Evolutionary conservation across 2,888 invertebrate genomes (phyloP), one percentile per base, ranked within the genome.

Genomic region (Agrotis ipsilon): DNA sequence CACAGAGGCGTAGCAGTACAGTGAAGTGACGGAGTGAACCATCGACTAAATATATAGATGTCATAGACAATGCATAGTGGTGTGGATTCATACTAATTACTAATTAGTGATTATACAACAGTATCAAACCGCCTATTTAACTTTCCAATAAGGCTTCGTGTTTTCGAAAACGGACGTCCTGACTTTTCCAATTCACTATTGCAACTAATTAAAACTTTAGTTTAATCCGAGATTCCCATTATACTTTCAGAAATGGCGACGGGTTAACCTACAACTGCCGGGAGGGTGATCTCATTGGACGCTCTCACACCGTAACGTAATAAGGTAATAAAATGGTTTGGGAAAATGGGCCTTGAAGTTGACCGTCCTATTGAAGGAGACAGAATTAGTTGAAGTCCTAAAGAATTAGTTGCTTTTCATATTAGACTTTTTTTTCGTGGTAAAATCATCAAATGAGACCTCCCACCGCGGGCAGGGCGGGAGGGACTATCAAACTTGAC

Each of bases 201-300:
- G 93, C 92, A 94, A 95, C 94, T 95, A 95, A 95, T 95, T 95
- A 95, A 94, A 95, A 95, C 95, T 95, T 94, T 93, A 92, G 91
- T 93, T 93, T 91, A 94, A 94, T 93, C 92, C 92, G 92, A 92
- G 93, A 92, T 92, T 92, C 92, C 92, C 93, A 94, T 95, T 95
- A 94, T 94, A 93, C 93, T 94, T 94, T 92, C 91, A 92, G 92
- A 92, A 94, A 94, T 90, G 90, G 90, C 89, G 88, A 88, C 88
- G 88, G 91, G 90, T 88, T 91, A 91, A 89, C 91, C 90, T 88
- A 89, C 87, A 86, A 87, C 81, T 86, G 87, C 81, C 80, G 80
- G 81, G 72, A 84, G 86, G 83, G 86, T 80, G 85, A 89, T 88
- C 85, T 85, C 78, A 75, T 83, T 72, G 80, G 73, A 48, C 32